Percentiles rank a stretch among this genome's conserved stretches.
phyloP scores from a whole-genome alignment of 2,888 invertebrate species.

The Electrophaes corylata region DNA sequence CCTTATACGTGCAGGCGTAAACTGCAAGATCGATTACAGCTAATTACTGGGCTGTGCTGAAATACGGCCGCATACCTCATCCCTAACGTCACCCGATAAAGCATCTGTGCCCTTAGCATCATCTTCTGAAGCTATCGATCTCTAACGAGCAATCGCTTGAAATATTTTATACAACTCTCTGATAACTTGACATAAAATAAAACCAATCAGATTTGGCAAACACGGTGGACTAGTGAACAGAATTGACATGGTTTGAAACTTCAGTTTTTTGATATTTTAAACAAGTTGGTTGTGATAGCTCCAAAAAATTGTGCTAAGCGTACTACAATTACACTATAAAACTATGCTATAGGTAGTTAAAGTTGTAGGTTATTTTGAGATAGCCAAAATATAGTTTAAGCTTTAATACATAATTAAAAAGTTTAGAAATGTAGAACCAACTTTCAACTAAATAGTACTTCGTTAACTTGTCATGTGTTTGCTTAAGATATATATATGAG shows the following conservation, averaged over 20 bases:
- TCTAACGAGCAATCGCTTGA: background rate
- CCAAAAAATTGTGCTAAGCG: background rate
- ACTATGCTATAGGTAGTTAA: background rate
- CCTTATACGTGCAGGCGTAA: slow-evolving; percentile 71
- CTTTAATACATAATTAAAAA: background rate
- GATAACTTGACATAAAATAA: background rate
- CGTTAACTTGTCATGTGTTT: too few species aligned
- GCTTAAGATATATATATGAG: too few species aligned
- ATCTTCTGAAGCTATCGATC: background rate
- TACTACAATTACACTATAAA: background rate
- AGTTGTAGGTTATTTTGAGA: background rate
- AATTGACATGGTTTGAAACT: background rate
- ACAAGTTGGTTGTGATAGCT: background rate
- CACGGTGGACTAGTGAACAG: too few species aligned
- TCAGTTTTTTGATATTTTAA: background rate
- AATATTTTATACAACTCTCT: background rate
- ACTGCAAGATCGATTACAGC: slow-evolving; percentile 79
- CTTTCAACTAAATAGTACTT: too few species aligned
- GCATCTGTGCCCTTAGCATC: slow-evolving; percentile 10
- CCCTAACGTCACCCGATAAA: slow-evolving; percentile 47
- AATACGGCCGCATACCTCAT: slow-evolving; percentile 45
- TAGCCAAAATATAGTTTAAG: background rate
- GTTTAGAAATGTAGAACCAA: too few species aligned
- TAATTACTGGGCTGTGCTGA: slow-evolving; percentile 71
- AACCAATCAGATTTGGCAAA: too few species aligned